phyloP scores from a whole-genome alignment of 1,140 invertebrate species.

The Halictus rubicundus region DNA sequence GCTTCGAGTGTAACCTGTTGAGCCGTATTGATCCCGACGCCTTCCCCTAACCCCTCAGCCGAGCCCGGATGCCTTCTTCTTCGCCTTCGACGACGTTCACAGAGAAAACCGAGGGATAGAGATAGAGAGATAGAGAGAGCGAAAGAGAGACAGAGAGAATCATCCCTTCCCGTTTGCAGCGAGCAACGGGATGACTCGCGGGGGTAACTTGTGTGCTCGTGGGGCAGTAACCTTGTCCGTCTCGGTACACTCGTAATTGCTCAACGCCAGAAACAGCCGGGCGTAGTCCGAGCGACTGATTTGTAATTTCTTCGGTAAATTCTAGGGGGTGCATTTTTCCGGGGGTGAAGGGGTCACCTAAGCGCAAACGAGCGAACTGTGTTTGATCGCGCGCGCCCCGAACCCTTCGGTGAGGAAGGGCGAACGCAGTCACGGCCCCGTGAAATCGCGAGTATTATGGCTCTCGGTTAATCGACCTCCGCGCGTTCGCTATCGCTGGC shows the following conservation, averaged over 20 bases:
- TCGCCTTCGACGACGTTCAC: not conserved
- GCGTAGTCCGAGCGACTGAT: too few relatives aligned
- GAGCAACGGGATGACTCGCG: conserved; percentile 32
- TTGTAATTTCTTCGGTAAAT: too few relatives aligned
- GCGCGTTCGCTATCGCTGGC: too few relatives aligned
- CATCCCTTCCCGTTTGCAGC: conserved; percentile 26
- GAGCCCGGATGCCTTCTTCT: conserved; percentile 28
- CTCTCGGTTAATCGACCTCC: too few relatives aligned
- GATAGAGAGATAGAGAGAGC: conserved; percentile 21
- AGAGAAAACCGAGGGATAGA: not conserved
- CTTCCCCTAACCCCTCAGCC: not conserved
- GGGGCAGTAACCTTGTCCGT: not conserved
- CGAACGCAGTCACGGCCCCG: too few relatives aligned
- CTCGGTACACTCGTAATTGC: not conserved
- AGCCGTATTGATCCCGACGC: conserved; percentile 50
- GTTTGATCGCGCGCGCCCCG: too few relatives aligned
- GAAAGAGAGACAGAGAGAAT: not conserved
- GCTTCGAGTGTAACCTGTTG: conserved; percentile 68
- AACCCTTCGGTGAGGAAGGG: too few relatives aligned
- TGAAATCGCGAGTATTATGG: too few relatives aligned
- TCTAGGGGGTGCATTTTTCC: too few relatives aligned
- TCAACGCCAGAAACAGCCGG: not conserved
- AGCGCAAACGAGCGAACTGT: too few relatives aligned
- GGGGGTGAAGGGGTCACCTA: too few relatives aligned
- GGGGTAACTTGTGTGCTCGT: conserved; percentile 48